Percentiles rank a stretch among this genome's conserved stretches.
These are phyloP conservation scores for Euborellia annulipes DNA, from an alignment of 1,140 invertebrate species.

Conservation along the genomic window DNA sequence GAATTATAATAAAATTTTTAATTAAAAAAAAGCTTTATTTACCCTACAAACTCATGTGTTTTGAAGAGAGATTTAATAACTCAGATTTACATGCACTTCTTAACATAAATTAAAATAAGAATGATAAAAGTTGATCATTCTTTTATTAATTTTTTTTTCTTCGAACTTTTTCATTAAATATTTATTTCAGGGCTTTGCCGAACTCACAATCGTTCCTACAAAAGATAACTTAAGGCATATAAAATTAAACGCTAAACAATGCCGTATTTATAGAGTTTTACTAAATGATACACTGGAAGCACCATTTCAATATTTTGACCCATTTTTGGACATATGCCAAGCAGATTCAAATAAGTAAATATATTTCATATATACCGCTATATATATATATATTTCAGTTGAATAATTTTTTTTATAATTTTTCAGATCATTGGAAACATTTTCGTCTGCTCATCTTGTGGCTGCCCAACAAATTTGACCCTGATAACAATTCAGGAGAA, in stretches of 20 bases:
- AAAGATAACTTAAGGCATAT: slow-evolving; percentile 66
- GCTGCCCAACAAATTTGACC: slow-evolving; percentile 74
- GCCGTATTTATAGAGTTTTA: slow-evolving; percentile 72
- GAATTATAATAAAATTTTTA: no score
- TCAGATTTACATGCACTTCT: not conserved
- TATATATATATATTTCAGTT: not conserved
- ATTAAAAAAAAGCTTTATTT: slow-evolving; percentile 12
- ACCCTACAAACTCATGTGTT: slow-evolving; percentile 4
- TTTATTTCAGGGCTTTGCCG: slow-evolving; percentile 71
- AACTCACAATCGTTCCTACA: slow-evolving; percentile 76
- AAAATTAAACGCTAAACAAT: slow-evolving; percentile 88
- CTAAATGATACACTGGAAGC: slow-evolving; percentile 84
- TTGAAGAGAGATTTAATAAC: not conserved
- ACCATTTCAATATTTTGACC: slow-evolving; percentile 88
- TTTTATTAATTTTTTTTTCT: not conserved
- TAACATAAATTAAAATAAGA: not conserved
- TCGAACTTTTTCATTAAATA: not conserved
- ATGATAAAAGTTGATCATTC: not conserved
- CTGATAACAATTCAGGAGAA: slow-evolving; percentile 79
- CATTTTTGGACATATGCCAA: slow-evolving; percentile 81
- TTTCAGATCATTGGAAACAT: slow-evolving; percentile 60
- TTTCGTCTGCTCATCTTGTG: slow-evolving; percentile 57
- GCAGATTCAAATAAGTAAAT: slow-evolving; percentile 67
- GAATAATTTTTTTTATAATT: slow-evolving; percentile 9
- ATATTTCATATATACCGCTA: slow-evolving; percentile 5